Evolutionary conservation across 2,888 invertebrate genomes (phyloP), one percentile per base, ranked within the genome.

Genomic region (Geotrupes spiniger): DNA sequence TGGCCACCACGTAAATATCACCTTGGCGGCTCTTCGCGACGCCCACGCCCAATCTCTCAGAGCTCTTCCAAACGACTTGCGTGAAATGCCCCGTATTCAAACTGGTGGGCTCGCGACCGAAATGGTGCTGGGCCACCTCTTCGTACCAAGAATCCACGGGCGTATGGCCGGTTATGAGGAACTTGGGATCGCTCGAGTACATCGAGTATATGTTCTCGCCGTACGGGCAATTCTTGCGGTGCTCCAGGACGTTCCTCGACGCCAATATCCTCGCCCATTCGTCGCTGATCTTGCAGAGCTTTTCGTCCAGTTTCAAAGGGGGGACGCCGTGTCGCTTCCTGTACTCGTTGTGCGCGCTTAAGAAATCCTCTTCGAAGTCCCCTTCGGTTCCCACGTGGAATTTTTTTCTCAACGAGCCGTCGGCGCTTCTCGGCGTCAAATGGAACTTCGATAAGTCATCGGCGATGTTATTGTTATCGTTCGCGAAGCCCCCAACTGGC

Each of bases 121-220:
- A 85, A 4, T 74, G 72, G 64, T 83, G 82, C 47, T 78, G 76
- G 42, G 78, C 74, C 29, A 81, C 82, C 71, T 86, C 85, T 25
- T 77, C 78, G 62, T 86, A 85, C 92, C 92, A 93, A 61, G 83
- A 82, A 29, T 85, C 83, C 0, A 92, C 91, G 0, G 90, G 84
- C 52, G 84, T 82, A 26, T 77, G 77, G 0, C 89, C 91, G 15
- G 77, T 74, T 0, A 89, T 79, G 4, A 73, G 70, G 40, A 83
- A 82, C 57, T 79, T 82, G 0, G 85, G 82, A 69, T 87, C 83
- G 1, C 83, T 84, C 36, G 87, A 86, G 78, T 84, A 84, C 59
- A 85, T 81, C 64, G 83, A 84, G 67, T 84, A 92, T 48, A 92
- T 81, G 65, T 92, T 92, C 68, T 92, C 92, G 0, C 92, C 92